Conservation (phyloP, 2,888 invertebrate species). For the Molanna angustata region DNA sequence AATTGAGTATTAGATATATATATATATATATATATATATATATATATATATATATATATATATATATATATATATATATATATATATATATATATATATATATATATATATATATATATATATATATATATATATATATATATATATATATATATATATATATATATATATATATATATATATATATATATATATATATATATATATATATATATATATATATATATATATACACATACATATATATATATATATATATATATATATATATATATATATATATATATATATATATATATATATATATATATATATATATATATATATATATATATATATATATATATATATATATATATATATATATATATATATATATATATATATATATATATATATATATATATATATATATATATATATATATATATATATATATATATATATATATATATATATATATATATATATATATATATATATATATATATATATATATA, state of each 20-base stretch:
- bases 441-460: too few relatives aligned
- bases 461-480: too few relatives aligned
- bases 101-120: neutral
- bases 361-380: too few relatives aligned
- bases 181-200: neutral
- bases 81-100: neutral
- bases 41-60: neutral
- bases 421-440: too few relatives aligned
- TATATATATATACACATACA: neutral
- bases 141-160: neutral
- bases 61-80: neutral
- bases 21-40: neutral
- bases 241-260: neutral
- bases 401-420: too few relatives aligned
- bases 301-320: neutral
- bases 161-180: neutral
- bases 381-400: too few relatives aligned
- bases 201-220: neutral
- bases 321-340: neutral
- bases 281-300: neutral
- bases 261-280: neutral
- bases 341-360: neutral
- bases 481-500: too few relatives aligned
- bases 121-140: neutral
- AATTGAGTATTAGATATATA: too few relatives aligned